phyloP scores from a whole-genome alignment of 2,888 invertebrate species.

The Phyllotreta cruciferae region DNA sequence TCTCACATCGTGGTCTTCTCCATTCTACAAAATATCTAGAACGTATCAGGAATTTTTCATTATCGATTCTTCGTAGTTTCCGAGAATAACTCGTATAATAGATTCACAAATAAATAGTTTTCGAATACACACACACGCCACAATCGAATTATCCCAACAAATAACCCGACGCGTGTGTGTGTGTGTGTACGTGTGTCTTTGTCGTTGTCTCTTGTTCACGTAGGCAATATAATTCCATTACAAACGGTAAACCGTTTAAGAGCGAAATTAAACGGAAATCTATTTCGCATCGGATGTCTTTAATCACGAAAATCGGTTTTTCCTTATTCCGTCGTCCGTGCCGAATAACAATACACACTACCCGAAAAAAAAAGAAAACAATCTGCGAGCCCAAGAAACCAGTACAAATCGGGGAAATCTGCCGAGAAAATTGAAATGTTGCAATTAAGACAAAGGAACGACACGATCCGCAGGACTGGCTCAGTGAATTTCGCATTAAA shows the following conservation, averaged over 20 bases:
- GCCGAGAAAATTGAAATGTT: conserved; percentile 14
- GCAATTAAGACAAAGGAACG: conserved; percentile 14
- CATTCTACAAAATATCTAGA: too few relatives aligned
- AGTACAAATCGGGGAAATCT: conserved; percentile 16
- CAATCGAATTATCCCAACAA: conserved; percentile 11
- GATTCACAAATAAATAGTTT: too few relatives aligned
- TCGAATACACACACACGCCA: background rate
- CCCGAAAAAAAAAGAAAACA: conserved; percentile 1
- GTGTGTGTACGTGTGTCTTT: background rate
- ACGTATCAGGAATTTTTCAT: too few relatives aligned
- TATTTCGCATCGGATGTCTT: conserved; percentile 19
- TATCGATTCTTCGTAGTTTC: too few relatives aligned
- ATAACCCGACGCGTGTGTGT: background rate
- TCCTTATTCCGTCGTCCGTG: conserved; percentile 11
- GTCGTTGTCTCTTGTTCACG: conserved; percentile 2
- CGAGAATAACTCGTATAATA: too few relatives aligned
- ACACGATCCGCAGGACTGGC: background rate
- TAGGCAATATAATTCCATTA: conserved; percentile 3
- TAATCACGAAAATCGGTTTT: conserved; percentile 21
- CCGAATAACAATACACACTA: conserved; percentile 9
- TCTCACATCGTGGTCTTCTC: too few relatives aligned
- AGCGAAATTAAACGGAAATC: conserved; percentile 17
- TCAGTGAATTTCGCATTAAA: background rate
- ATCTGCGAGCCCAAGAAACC: conserved; percentile 15
- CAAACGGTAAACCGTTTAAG: conserved; percentile 12